Conservation (phyloP, 53 echinoderm and acorn worm genomes). For the Pentamera pediparva region DNA sequence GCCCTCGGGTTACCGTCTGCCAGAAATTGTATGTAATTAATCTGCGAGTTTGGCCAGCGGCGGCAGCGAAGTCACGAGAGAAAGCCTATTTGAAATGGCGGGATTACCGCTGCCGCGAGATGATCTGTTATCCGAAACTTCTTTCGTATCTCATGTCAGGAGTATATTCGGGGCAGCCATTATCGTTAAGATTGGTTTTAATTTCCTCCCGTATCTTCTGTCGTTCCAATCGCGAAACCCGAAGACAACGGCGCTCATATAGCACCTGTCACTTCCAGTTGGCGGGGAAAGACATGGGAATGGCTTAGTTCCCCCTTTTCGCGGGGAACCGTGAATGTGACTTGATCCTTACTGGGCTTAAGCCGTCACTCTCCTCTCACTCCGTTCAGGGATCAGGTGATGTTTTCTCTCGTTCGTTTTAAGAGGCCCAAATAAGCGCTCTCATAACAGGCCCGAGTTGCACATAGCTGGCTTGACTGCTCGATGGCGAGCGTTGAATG, state of each 20-base stretch:
- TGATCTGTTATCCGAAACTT: conserved; percentile 33
- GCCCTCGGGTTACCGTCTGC: conserved; percentile 37
- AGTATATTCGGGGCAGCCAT: conserved; percentile 31
- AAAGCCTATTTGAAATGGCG: conserved; percentile 23
- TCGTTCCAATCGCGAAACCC: background rate
- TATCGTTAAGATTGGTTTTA: conserved; percentile 24
- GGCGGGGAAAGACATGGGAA: conserved; percentile 22
- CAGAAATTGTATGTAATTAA: conserved; percentile 34
- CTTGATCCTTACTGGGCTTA: conserved; percentile 4
- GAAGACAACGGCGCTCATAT: conserved; percentile 22
- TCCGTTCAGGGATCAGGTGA: conserved; percentile 8
- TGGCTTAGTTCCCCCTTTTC: too few relatives aligned
- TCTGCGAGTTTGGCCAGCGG: conserved; percentile 25
- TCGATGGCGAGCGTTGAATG: too few relatives aligned
- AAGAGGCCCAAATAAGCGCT: conserved; percentile 4
- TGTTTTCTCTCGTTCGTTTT: background rate
- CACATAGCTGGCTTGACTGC: too few relatives aligned
- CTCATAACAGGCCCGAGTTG: too few relatives aligned
- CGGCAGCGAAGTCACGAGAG: conserved; percentile 26
- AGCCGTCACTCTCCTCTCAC: background rate
- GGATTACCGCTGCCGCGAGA: conserved; percentile 23
- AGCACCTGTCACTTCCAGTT: conserved; percentile 34
- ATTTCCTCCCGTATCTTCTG: background rate
- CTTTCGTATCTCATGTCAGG: conserved; percentile 19
- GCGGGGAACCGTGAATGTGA: conserved; percentile 25